Evolutionary conservation across 1,140 invertebrate species (phyloP), one percentile per base, ranked within the genome.

Genomic region (Brachionus manjavacas): DNA sequence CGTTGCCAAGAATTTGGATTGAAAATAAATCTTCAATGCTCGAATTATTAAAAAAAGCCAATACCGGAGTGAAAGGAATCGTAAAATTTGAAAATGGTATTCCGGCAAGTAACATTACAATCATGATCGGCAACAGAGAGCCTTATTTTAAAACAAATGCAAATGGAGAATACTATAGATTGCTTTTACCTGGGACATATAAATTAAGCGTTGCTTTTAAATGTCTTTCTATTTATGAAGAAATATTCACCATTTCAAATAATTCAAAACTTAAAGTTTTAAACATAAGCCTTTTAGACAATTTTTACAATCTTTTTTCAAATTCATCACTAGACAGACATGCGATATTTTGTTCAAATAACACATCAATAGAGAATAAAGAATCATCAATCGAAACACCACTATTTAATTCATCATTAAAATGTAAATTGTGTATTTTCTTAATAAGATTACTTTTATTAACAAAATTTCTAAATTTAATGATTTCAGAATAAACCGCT

Each of bases 51-150:
- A 81, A 81, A 28, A 14, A 46, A 49, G 83, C 35, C 23, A 43
- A 68, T 78, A 41, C 43, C 16, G 83, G 83, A 41, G 46, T 84
- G 11, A 72, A 41, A 74, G 83, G 83, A 28, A 55, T 76, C 23
- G 70, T 84, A n/a, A 81, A 81, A 35, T 81, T 81, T 68, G 79
- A 60, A 64, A 81, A 81, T 64, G 79, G 79, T 39, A 41, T 20
- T 6, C 35, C 39, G 12, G 79, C 52, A 12, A 41, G 28, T 35
- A 60, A 68, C 20, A 28, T 81, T 11, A 70, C 81, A n/a, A 35
- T 83, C 6, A 52, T 31, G 28, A 49, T 83, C 14, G 60, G 49
- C 55, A 46, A 9, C 11, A 46, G 81, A 68, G 8, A 68, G 16
- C 81, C 81, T 49, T 46, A 35, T 35, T 68, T 83, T 55, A 83